Evolutionary conservation across 92 coral and sea anemone genomes (phyloP), one percentile per base, ranked within the genome.

Genomic region (Epizoanthus rinbou): DNA sequence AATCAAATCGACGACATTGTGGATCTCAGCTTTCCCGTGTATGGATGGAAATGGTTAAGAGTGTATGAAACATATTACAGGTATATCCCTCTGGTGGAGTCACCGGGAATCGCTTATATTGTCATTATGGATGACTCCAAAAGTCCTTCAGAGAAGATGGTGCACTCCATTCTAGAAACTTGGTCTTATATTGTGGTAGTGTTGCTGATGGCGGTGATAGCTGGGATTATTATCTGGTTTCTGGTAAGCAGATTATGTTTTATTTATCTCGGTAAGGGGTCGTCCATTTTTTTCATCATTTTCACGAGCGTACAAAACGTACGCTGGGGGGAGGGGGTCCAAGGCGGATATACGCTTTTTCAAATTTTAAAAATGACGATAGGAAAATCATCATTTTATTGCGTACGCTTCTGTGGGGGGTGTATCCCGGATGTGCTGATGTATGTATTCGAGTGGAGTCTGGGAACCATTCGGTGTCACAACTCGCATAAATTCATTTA

Each of bases 71-170:
- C 69, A 3, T 47, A 79, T 23, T 89, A 92, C 43, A 84, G 92
- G 13, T 92, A 86, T 25, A 92, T 92, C 7, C 95, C 95, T 28
- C 80, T 92, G 21, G 88, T 94, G 17, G 92, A 94, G 57, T 88
- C 92, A 0, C 94, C 93, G 15, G 98, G 98, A 14, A 84, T 92
- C 62, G 98, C 95, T 1, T 92, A 88, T 73, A 85, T 94, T 74
- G 84, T 89, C 11, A 83, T 87, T 47, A 87, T 89, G 21, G 89
- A 90, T 21, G 82, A 91, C 6, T 60, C 76, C 13, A 65, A 54
- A 17, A 81, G 85, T 9, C 92, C 93, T n/a, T 50, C 92, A 3
- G 71, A 75, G 10, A 78, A 86, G 4, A 74, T 94, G 56, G 7
- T 92, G n/a, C 35, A 8, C 22, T 88, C 95, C 3, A 80, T 90